Conservation (phyloP, 2,797 vertebrate genomes). For the Chelon auratus region DNA sequence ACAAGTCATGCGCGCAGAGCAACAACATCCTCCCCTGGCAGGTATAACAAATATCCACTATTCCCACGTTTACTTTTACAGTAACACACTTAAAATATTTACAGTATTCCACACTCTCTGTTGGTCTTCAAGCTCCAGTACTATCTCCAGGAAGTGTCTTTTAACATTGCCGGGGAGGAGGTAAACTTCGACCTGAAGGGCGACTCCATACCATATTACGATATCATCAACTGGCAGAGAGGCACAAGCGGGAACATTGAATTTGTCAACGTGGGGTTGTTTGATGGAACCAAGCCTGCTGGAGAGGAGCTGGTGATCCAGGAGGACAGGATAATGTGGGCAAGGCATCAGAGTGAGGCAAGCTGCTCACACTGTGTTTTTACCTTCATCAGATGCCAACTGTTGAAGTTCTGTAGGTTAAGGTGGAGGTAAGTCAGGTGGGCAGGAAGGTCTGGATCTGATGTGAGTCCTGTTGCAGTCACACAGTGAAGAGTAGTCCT, state of each 20-base stretch:
- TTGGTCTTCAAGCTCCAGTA: slow-evolving; percentile 78
- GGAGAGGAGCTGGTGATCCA: slow-evolving; percentile 82
- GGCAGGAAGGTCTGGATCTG: slow-evolving; percentile 30
- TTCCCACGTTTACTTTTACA: neutral
- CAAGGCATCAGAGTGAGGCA: slow-evolving; percentile 85
- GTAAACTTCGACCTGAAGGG: slow-evolving; percentile 85
- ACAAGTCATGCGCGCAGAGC: slow-evolving; percentile 76
- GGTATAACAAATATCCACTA: slow-evolving; percentile 61
- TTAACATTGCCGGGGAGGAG: slow-evolving; percentile 76
- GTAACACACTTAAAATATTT: neutral
- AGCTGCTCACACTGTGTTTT: slow-evolving; percentile 84
- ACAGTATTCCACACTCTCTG: neutral
- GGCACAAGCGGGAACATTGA: slow-evolving; percentile 76
- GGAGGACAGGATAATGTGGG: slow-evolving; percentile 81
- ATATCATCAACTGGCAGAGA: slow-evolving; percentile 85
- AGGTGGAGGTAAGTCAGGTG: slow-evolving; percentile 80
- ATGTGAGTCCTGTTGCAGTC: slow-evolving; percentile 17
- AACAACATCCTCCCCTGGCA: slow-evolving; percentile 82
- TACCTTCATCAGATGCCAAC: slow-evolving; percentile 83
- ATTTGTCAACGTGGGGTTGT: slow-evolving; percentile 83
- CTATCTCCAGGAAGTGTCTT: slow-evolving; percentile 81
- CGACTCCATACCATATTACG: slow-evolving; percentile 83
- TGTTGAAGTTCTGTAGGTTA: slow-evolving; percentile 85
- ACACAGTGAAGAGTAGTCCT: slow-evolving; percentile 5
- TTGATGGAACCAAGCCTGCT: slow-evolving; percentile 77